These are phyloP conservation scores for Lepeophtheirus nordmannii DNA, from an alignment of 2,888 invertebrate species.

Conservation along the genomic window DNA sequence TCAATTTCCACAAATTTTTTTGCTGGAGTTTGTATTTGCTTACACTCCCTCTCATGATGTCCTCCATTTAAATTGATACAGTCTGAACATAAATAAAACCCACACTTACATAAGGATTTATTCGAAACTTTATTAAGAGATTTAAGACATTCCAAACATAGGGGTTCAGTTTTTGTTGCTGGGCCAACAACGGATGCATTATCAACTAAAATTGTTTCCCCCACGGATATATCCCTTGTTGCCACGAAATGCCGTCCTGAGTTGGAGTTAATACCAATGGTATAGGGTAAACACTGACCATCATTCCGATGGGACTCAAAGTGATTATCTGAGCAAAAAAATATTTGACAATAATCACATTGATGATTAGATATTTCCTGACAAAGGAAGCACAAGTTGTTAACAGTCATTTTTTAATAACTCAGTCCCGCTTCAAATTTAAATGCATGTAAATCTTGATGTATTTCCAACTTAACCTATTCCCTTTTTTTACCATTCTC, in stretches of 20 bases:
- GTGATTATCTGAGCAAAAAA: not conserved
- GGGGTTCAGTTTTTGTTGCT: not conserved
- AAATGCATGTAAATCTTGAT: not conserved
- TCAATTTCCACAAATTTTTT: too few species aligned
- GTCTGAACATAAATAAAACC: not conserved
- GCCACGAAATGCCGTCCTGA: conserved; percentile 5
- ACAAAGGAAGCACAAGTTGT: not conserved
- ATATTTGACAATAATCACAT: not conserved
- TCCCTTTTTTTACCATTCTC: too few species aligned
- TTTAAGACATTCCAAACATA: conserved; percentile 6
- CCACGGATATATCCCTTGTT: conserved; percentile 4
- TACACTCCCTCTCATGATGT: not conserved
- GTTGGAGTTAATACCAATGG: not conserved
- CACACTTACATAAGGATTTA: not conserved
- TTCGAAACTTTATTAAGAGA: not conserved
- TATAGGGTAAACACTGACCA: not conserved
- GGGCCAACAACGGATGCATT: not conserved
- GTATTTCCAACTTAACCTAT: too few species aligned
- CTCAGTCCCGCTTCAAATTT: conserved; percentile 2
- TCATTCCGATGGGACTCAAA: not conserved
- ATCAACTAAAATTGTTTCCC: conserved; percentile 8
- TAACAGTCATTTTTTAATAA: not conserved
- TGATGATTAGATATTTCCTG: not conserved
- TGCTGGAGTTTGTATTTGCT: not conserved
- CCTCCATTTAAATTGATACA: not conserved